Evolutionary conservation across 2,797 vertebrate species (phyloP).

Genomic region (Paedocypris micromegethes): DNA sequence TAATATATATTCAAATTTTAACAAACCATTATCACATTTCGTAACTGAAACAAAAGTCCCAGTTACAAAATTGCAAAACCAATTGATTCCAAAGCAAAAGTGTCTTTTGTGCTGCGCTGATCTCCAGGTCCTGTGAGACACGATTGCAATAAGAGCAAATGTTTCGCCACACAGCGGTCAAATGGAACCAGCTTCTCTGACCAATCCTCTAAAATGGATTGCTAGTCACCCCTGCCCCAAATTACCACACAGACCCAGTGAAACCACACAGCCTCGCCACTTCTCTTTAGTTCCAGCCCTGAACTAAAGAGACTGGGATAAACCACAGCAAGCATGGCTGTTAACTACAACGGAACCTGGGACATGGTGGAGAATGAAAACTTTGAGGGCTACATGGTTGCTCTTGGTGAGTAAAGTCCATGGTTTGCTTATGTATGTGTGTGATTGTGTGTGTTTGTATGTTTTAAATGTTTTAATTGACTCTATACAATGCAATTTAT

Average conservation of each 20-base stretch:
- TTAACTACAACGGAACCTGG: slow-evolving; percentile 80
- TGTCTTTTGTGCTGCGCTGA: slow-evolving; percentile 28
- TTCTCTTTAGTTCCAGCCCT: slow-evolving; percentile 14
- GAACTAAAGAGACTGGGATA: slow-evolving; percentile 7
- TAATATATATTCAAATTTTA: too few relatives aligned
- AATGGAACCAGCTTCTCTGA: slow-evolving; percentile 18
- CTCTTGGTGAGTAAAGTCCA: slow-evolving; percentile 68
- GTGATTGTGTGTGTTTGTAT: background rate
- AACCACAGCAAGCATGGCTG: slow-evolving; percentile 63
- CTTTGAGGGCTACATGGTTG: slow-evolving; percentile 77
- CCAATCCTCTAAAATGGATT: slow-evolving; percentile 42
- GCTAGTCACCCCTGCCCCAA: slow-evolving; percentile 55
- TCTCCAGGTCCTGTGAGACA: slow-evolving; percentile 25
- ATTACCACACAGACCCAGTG: slow-evolving; percentile 52
- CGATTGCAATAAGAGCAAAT: slow-evolving; percentile 42
- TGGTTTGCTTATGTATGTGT: background rate
- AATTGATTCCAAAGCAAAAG: slow-evolving; percentile 2
- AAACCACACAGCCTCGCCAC: slow-evolving; percentile 27
- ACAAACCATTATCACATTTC: too few relatives aligned
- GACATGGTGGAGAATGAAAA: slow-evolving; percentile 78
- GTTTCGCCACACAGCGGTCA: slow-evolving; percentile 25
- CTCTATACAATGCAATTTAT: too few relatives aligned
- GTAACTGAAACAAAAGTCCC: too few relatives aligned
- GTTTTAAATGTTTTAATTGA: background rate
- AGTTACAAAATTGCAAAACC: background rate